Evolutionary conservation across 2,797 vertebrate genomes (phyloP), one percentile per base, ranked within the genome.

Genomic region (Erethizon dorsatum): DNA sequence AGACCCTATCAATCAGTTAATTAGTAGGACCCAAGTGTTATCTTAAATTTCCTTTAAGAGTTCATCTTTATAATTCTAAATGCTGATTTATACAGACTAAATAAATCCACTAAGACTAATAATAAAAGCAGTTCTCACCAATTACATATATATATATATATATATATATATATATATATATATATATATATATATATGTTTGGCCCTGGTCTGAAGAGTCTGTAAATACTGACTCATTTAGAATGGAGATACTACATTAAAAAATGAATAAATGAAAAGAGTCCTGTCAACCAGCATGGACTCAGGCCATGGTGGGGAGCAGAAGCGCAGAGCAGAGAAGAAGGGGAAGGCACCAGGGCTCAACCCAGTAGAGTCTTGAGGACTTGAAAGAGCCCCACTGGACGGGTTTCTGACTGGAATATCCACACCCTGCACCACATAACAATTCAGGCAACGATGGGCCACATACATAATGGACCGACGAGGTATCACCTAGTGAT

Each of bases 291-390:
- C 82, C 98, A 99, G 89, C 98, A 99, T 1, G 99, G 99, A 97
- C 99, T 99, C 96, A 99, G 99, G 97, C 99, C 99, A 0, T 92
- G 65, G 11, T 99, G 99, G 99, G 99, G 99, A 97, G 97, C 99
- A 99, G 71, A 98, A 99, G 31, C 99, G 99, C 91, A 98, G 95
- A 90, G 99, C 99, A 98, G 99, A 99, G 94, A 67, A 93, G 82
- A 97, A 73, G 99, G 99, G 91, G 98, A 99, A 97, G 97, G 95
- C 98, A 47, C 98, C 99, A 93, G 95, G 98, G 99, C 3, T 88
- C 99, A 0, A 98, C 98, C 41, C 99, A 99, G 99, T 99, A 98
- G 98, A 91, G 8, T 88, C 83, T 69, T 2, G 5, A 24, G 92
- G 8, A 91, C 94, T 92, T 89, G 85, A 93, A 87, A 22, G 61